Evolutionary conservation across 2,888 invertebrate species (phyloP), one percentile per base, ranked within the genome.

Genomic region (Luffia ferchaultella): DNA sequence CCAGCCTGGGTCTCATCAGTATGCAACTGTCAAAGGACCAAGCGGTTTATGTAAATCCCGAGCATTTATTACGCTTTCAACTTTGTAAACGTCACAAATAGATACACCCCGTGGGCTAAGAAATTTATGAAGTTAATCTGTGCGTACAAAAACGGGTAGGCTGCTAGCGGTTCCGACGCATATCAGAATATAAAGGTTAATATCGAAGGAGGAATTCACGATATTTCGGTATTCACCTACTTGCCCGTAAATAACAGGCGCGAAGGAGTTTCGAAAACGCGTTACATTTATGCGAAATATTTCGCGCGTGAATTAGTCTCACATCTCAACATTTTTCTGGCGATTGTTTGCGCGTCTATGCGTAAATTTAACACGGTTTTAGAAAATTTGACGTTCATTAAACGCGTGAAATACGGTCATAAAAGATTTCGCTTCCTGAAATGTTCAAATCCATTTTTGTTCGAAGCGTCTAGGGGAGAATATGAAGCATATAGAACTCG

Each of bases 251-350:
- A 30, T 30, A 30, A 30, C 30, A 12, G 30, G 30, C 7, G n/a
- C 3, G 44, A 2, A 44, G 18, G 18, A 15, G 44, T 44, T 17
- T 44, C 44, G 44, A 2, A 44, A 18, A 16, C 15, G 44, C 17
- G 18, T 18, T 44, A 16, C n/a, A 18, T 12, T 1, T 15, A 17
- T 45, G 16, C 18, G 12, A 46, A 46, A 70, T 71, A 74, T 76
- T 76, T 67, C 68, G 66, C 73, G 76, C 74, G 66, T 74, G 73
- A 74, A 76, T 78, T 74, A 72, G 62, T 64, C 59, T 62, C 67
- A 60, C 68, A 67, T 66, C 62, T 62, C 53, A 59, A 65, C 62
- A 79, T 82, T 74, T 73, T 71, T 63, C 30, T 30, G 5, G 3
- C 30, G 62, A 62, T 63, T 57, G 62, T 64, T 16, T 20, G 5